phyloP scores from a whole-genome alignment of 2,113 vertebrate species.

The Cyanocitta stelleri region DNA sequence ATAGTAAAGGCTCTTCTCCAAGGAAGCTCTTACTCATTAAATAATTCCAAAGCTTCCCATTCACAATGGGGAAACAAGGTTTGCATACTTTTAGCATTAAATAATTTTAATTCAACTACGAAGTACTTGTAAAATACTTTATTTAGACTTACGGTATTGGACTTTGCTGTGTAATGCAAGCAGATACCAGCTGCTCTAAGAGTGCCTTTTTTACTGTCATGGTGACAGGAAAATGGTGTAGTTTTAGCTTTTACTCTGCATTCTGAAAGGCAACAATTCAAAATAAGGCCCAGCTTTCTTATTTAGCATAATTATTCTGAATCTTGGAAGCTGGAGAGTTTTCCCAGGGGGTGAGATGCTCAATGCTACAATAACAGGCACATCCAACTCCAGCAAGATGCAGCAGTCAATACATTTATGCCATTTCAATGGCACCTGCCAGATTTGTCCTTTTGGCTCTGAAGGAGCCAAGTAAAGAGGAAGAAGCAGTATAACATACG shows the following conservation, averaged over 20 bases:
- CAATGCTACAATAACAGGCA: not conserved
- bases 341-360: not conserved
- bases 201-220: not conserved
- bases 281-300: not conserved
- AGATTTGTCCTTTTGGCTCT: not conserved
- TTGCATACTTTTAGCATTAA: not conserved
- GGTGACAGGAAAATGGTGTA: not conserved
- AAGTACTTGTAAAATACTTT: not conserved
- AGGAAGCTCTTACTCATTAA: not conserved
- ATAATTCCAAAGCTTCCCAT: not conserved
- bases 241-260: not conserved
- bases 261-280: not conserved
- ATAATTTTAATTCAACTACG: not conserved
- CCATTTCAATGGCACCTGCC: not conserved
- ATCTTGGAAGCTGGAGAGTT: not conserved
- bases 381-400: not conserved
- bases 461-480: not conserved
- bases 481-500: fast-evolving
- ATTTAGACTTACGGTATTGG: not conserved
- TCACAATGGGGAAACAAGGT: not conserved
- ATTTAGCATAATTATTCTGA: not conserved
- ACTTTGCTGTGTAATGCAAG: not conserved
- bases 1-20: not conserved
- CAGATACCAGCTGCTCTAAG: not conserved
- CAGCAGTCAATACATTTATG: not conserved